Percentiles rank a stretch among this genome's conserved stretches.
These are phyloP conservation scores for Amphimallon solstitiale DNA, from an alignment of 2,888 invertebrate genomes.

Conservation along the genomic window DNA sequence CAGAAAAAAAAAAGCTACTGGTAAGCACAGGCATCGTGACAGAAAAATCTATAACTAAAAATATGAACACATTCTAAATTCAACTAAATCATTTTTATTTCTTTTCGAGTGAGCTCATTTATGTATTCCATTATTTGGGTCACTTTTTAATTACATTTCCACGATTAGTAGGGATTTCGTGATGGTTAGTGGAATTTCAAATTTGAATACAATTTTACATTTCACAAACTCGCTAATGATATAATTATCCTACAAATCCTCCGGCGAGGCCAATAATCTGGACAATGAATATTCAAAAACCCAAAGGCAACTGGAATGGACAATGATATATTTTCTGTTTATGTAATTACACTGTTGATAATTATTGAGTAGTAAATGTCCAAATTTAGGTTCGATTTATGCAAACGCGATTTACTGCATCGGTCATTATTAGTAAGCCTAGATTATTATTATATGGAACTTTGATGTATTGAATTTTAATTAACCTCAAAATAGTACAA, in stretches of 20 bases:
- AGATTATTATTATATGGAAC: conserved; percentile 9
- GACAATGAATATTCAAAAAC: conserved; percentile 37
- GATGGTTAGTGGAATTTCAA: neutral
- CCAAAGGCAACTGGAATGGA: conserved; percentile 40
- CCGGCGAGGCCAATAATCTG: conserved; percentile 18
- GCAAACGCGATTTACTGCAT: conserved; percentile 23
- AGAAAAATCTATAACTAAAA: too few species aligned
- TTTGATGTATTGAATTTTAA: conserved; percentile 20
- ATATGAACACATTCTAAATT: too few species aligned
- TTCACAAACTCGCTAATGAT: conserved; percentile 14
- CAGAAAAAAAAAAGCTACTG: too few species aligned
- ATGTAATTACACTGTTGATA: conserved; percentile 48
- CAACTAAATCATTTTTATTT: too few species aligned
- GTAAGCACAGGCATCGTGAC: too few species aligned
- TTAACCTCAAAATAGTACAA: neutral
- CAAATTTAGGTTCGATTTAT: conserved; percentile 34
- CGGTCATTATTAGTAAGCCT: conserved; percentile 4
- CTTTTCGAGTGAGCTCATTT: too few species aligned
- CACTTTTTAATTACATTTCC: neutral
- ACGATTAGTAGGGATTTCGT: neutral
- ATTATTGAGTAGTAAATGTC: conserved; percentile 46
- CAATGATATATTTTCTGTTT: conserved; percentile 51
- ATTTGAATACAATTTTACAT: neutral
- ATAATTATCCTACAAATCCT: conserved; percentile 28
- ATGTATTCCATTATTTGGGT: too few species aligned